Evolutionary conservation across 2,888 invertebrate genomes (phyloP).

Genomic region (Scaptomyza caliginosa): DNA sequence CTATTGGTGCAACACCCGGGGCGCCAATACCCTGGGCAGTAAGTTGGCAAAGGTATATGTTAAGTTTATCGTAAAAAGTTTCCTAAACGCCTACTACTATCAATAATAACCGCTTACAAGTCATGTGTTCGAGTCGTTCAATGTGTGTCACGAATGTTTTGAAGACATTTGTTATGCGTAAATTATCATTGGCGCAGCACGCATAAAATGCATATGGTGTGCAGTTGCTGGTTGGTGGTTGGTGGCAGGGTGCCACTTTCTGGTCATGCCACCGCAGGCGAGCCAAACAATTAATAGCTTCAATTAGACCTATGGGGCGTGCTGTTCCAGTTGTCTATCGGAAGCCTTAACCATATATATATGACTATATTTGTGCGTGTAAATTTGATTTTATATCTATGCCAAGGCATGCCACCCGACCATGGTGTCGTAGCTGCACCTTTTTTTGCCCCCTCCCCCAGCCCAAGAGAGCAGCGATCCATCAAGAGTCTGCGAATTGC

Average conservation of each 20-base stretch:
- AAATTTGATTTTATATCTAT: constrained; percentile 66
- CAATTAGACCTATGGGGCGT: constrained; percentile 76
- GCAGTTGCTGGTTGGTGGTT: constrained; percentile 32
- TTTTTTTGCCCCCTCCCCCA: constrained; percentile 20
- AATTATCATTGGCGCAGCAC: constrained; percentile 55
- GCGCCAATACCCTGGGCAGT: constrained; percentile 39
- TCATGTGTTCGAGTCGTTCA: background rate
- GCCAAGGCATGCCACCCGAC: constrained; percentile 57
- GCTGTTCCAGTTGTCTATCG: constrained; percentile 70
- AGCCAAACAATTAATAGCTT: constrained; percentile 74
- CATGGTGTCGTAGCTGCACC: constrained; percentile 60
- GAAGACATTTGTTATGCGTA: constrained; percentile 53
- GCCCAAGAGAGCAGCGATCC: constrained; percentile 13
- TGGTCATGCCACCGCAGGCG: constrained; percentile 61
- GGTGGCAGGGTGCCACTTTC: constrained; percentile 39
- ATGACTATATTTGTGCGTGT: constrained; percentile 77
- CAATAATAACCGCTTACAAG: too few relatives aligned
- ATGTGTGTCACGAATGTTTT: background rate
- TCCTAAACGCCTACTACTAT: too few relatives aligned
- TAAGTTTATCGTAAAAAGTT: background rate
- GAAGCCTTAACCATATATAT: constrained; percentile 75
- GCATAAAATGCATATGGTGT: constrained; percentile 50
- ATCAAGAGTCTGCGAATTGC: constrained; percentile 35
- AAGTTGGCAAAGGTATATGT: background rate
- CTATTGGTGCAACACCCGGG: constrained; percentile 64